phyloP scores from a whole-genome alignment of 1,140 invertebrate genomes.

The Psilanteris sp. region DNA sequence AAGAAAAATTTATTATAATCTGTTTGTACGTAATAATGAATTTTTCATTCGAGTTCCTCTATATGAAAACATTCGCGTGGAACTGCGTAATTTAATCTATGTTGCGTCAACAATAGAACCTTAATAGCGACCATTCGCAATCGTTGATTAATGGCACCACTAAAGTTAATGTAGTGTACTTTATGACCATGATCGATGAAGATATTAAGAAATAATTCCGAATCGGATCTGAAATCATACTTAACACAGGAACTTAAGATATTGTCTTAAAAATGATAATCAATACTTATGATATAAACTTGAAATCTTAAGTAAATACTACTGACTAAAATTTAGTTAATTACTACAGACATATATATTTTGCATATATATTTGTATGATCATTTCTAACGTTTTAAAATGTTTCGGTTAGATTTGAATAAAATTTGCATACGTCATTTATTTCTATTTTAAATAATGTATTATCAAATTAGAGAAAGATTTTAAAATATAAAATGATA shows the following conservation, averaged over 20 bases:
- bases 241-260: slow-evolving; percentile 26
- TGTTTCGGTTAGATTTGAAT: no score
- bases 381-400: no score
- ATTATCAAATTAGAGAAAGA: no score
- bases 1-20: slow-evolving; percentile 23
- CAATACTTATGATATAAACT: no score
- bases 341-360: no score
- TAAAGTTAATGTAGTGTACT: slow-evolving; percentile 58
- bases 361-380: no score
- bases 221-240: slow-evolving; percentile 44
- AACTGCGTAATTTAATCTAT: slow-evolving; percentile 51
- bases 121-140: slow-evolving; percentile 56
- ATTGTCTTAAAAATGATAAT: no score
- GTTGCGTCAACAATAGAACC: slow-evolving; percentile 59
- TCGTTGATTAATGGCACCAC: slow-evolving; percentile 52
- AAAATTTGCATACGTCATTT: no score
- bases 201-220: slow-evolving; percentile 55
- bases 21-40: slow-evolving; percentile 7
- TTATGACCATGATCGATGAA: slow-evolving; percentile 56
- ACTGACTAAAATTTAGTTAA: no score
- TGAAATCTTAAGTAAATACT: no score
- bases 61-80: slow-evolving; percentile 1
- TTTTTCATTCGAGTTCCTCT: slow-evolving; percentile 16
- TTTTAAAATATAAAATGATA: no score
- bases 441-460: no score